Base-by-base conservation (phyloP, 2,113 vertebrate genomes). In the Nothobranchius kuhntae region DNA sequence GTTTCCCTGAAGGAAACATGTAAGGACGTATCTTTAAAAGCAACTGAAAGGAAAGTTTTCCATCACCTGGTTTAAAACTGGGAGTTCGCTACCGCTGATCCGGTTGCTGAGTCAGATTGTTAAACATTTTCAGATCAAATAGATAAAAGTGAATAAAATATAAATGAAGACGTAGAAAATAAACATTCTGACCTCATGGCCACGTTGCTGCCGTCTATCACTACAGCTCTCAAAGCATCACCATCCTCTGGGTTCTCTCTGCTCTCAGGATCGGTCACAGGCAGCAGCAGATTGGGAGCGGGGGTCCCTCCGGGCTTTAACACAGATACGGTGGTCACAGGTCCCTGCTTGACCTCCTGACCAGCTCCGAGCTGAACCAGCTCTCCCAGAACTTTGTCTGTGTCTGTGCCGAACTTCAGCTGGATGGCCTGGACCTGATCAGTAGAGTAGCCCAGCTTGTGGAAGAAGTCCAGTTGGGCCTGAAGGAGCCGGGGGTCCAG, bases 141-240 rank as follows among this genome's bases (percentile, higher is more conserved):
- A 21, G 21, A 21, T 21, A 21, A 21, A 21, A 21, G 21, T 21
- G 21, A 30, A 30, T 30, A 30, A 3, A 30, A 30, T 30, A 30
- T 30, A 30, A 30, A 30, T 30, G 2, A 30, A 30, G 2, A 3
- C 2, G 30, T 3, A 30, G 30, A 3, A 30, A 30, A 30, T 30
- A 30, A 30, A 30, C 4, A 30, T 30, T 26, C 88, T 0, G 86
- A 99, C 97, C 96, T 98, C 96, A 98, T 98, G 62, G 97, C 97
- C 83, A 98, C 95, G 1, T 99, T 98, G 92, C 96, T 98, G 9
- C 97, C 97, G 0, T 98, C 97, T 8, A 98, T 96, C 9, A 98
- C 96, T 12, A 99, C 71, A 0, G 95, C 94, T 61, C 93, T 94
- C 75, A 99, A 85, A 46, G 91, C 92, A 0, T 91, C 89, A 35